A percentile compares a stretch with the other conserved stretches of the same genome.
Conservation (phyloP, 2,113 vertebrate species). For the Petroica traversi region DNA sequence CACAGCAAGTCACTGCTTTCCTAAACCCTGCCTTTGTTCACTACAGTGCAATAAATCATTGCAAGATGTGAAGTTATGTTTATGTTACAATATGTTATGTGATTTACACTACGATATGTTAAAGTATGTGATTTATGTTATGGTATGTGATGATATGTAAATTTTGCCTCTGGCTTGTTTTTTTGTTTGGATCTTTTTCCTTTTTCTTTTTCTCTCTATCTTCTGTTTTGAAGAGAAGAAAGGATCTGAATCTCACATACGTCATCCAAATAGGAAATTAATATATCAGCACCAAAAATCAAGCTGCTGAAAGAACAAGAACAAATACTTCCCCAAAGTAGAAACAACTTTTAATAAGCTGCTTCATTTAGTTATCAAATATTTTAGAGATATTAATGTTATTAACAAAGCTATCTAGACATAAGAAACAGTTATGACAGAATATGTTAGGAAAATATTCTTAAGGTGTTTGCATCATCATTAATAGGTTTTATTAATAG, state of each 20-base stretch:
- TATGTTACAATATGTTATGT: background rate
- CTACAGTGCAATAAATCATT: accelerated
- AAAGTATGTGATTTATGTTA: background rate
- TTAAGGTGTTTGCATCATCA: background rate
- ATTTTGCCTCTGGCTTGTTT: background rate
- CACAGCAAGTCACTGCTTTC: background rate
- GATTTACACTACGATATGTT: background rate
- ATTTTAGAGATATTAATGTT: background rate
- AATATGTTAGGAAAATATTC: background rate
- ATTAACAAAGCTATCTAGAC: background rate
- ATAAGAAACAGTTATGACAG: background rate
- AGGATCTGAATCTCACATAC: background rate
- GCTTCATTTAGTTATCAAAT: background rate
- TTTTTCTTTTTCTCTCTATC: background rate
- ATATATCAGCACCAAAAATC: background rate
- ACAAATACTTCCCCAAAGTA: background rate
- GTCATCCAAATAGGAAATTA: background rate
- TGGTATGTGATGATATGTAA: background rate
- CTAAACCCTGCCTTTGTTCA: background rate
- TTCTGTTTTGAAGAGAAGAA: background rate
- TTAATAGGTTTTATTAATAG: background rate
- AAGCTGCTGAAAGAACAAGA: background rate
- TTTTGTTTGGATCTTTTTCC: background rate
- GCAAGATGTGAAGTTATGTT: background rate
- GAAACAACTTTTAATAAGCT: background rate